A percentile compares a stretch with the other conserved stretches of the same genome.
phyloP scores from a whole-genome alignment of 2,888 invertebrate species.

The Strigamia crassipes region DNA sequence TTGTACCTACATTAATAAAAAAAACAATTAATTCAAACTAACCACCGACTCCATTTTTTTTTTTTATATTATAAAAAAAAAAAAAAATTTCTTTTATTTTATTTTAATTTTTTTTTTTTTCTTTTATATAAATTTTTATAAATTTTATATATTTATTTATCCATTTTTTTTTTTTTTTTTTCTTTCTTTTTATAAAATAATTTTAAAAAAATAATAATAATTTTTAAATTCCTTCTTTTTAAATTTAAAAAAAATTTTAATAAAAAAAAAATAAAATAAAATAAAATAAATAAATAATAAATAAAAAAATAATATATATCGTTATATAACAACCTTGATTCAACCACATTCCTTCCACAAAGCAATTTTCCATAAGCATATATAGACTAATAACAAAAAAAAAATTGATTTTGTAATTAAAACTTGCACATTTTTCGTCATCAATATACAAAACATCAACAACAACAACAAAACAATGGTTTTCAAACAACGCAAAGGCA shows the following conservation, averaged over 20 bases:
- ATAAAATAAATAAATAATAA: background rate
- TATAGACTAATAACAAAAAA: background rate
- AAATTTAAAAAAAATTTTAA: too few relatives aligned
- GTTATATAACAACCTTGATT: slow-evolving; percentile 3
- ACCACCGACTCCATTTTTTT: background rate
- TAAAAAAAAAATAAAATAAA: background rate
- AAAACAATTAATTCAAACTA: background rate
- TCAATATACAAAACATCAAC: background rate
- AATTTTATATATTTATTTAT: too few relatives aligned
- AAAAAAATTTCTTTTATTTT: too few relatives aligned
- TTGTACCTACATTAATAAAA: slow-evolving; percentile 57
- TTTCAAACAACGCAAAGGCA: background rate
- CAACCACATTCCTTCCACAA: background rate
- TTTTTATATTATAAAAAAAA: background rate
- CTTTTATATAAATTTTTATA: too few relatives aligned
- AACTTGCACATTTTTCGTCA: too few relatives aligned
- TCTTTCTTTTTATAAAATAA: too few relatives aligned
- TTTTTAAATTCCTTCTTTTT: too few relatives aligned
- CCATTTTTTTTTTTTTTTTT: too few relatives aligned
- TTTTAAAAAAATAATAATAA: too few relatives aligned
- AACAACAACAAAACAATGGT: background rate
- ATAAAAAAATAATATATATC: background rate
- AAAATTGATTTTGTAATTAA: slow-evolving; percentile 21
- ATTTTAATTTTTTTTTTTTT: too few relatives aligned
- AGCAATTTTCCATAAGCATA: slow-evolving; percentile 3